Evolutionary conservation across 2,797 vertebrate species (phyloP).

Genomic region (Pristis pectinata): DNA sequence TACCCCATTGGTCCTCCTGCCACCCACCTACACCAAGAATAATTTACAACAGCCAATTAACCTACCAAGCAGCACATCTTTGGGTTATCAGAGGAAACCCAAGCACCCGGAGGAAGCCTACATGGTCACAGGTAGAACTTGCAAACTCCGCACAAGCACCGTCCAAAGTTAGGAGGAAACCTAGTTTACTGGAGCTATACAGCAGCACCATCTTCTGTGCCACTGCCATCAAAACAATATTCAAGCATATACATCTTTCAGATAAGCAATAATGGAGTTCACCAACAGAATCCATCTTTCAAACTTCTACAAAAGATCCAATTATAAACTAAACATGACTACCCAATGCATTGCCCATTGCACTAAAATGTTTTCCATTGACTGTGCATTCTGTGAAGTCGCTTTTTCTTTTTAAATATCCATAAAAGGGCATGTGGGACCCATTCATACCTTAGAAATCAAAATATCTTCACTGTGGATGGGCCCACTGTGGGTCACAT

Average conservation of each 20-base stretch:
- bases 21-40: no score
- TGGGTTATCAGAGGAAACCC: no score
- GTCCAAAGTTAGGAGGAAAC: no score
- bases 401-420: neutral
- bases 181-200: no score
- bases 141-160: no score
- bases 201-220: no score
- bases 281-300: neutral
- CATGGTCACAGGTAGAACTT: no score
- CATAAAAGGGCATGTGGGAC: neutral
- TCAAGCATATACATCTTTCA: neutral
- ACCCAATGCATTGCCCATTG: conserved; percentile 49
- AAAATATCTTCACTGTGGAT: neutral
- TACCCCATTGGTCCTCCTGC: no score
- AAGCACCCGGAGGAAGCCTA: no score
- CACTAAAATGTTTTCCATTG: neutral
- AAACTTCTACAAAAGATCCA: conserved; percentile 35
- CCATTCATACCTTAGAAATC: neutral
- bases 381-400: neutral
- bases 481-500: neutral
- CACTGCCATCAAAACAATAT: no score
- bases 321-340: conserved; percentile 40
- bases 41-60: no score
- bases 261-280: neutral
- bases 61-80: no score